These are phyloP conservation scores for Motacilla tschutschensis DNA, from an alignment of 2,113 vertebrate genomes.

Conservation along the genomic window DNA sequence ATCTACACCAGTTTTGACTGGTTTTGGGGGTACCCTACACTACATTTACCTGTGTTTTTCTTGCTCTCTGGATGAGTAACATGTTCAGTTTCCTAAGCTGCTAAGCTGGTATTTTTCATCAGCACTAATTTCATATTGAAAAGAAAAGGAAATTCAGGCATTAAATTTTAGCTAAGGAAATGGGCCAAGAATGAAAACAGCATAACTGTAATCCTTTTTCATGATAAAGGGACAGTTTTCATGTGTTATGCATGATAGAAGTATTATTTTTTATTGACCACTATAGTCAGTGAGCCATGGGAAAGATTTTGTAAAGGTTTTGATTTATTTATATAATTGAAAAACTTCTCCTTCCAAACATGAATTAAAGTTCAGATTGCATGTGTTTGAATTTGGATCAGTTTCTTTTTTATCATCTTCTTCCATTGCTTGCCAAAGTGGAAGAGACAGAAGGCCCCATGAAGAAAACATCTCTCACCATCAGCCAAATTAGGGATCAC, in stretches of 20 bases:
- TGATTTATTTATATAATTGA: constrained; percentile 26
- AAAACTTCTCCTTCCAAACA: not conserved
- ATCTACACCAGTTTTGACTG: not conserved
- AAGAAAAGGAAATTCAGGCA: not conserved
- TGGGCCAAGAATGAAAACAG: not conserved
- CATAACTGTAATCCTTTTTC: not conserved
- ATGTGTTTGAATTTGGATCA: constrained; percentile 11
- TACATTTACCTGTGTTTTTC: not conserved
- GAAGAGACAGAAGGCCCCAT: constrained; percentile 5
- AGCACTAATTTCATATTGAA: not conserved
- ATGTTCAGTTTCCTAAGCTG: not conserved
- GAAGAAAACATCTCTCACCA: constrained; percentile 50
- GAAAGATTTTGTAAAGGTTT: not conserved
- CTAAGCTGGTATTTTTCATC: constrained; percentile 3
- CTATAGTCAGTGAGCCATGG: not conserved
- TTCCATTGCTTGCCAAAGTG: constrained; percentile 23
- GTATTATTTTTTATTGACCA: not conserved
- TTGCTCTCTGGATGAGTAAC: not conserved
- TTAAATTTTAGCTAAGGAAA: not conserved
- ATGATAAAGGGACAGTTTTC: not conserved
- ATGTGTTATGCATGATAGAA: not conserved
- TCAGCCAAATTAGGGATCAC: constrained; percentile 40
- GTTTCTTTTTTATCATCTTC: constrained; percentile 8
- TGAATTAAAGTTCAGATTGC: not conserved
- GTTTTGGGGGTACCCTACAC: not conserved